A percentile compares a stretch with the other conserved stretches of the same genome.
Evolutionary conservation across 2,113 vertebrate genomes (phyloP).

Genomic region (Neotragus pygmaeus): DNA sequence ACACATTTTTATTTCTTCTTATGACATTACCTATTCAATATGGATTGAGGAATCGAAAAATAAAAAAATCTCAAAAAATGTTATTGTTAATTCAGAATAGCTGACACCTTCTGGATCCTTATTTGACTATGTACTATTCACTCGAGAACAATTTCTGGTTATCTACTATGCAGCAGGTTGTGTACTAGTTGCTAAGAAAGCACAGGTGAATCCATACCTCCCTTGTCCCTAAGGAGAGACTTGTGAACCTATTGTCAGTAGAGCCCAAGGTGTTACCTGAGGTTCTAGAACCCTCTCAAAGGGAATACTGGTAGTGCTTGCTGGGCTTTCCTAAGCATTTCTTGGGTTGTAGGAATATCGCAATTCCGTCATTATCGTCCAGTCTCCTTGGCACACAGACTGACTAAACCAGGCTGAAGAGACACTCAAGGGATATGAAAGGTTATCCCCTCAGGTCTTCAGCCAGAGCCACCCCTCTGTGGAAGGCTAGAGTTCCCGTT

Average conservation of each 20-base stretch:
- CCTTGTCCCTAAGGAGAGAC: not conserved
- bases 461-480: not conserved
- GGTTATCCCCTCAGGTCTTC: not conserved
- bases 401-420: not conserved
- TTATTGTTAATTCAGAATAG: not conserved
- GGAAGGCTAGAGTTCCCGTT: not conserved
- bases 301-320: not conserved
- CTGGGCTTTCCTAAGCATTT: not conserved
- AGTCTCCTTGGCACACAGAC: not conserved
- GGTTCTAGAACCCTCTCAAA: not conserved
- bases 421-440: not conserved
- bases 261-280: not conserved
- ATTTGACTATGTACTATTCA: not conserved
- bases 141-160: not conserved
- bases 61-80: not conserved
- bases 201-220: not conserved
- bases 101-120: not conserved
- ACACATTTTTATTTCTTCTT: not conserved
- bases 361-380: not conserved
- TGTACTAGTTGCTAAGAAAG: not conserved
- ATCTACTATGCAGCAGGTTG: not conserved
- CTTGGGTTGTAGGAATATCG: not conserved
- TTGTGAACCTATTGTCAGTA: not conserved
- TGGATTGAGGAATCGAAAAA: not conserved
- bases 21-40: not conserved